Evolutionary conservation across 2,113 vertebrate genomes (phyloP).

Genomic region (Rhinopithecus roxellana): DNA sequence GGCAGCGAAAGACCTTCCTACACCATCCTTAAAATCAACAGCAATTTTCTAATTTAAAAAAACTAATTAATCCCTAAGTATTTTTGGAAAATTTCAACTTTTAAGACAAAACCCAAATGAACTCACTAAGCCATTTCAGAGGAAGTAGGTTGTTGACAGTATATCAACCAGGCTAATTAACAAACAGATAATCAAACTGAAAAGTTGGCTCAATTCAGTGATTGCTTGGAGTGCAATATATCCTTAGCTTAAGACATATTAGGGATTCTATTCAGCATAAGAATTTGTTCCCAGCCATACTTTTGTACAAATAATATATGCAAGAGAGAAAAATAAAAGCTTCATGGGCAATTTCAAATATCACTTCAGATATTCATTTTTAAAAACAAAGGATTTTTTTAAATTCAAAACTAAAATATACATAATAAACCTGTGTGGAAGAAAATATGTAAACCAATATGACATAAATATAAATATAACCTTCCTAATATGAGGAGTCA

Average conservation of each 20-base stretch:
- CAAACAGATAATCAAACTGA: slow-evolving; percentile 41
- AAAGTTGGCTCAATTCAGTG: slow-evolving; percentile 21
- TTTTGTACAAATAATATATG: neutral
- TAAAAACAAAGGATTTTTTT: accelerated
- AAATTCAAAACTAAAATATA: neutral
- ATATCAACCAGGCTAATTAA: slow-evolving; percentile 44
- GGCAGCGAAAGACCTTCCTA: neutral
- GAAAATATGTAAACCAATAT: neutral
- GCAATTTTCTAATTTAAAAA: neutral
- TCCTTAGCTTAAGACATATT: neutral
- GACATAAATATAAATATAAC: neutral
- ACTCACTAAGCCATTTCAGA: slow-evolving; percentile 35
- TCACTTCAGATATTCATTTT: neutral
- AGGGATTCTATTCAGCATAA: neutral
- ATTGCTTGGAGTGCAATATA: neutral
- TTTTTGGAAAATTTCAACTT: slow-evolving; percentile 20
- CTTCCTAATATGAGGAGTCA: neutral
- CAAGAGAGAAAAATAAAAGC: neutral
- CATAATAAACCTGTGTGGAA: neutral
- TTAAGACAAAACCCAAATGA: slow-evolving; percentile 42
- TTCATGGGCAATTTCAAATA: neutral
- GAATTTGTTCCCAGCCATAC: neutral
- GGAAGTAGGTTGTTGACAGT: slow-evolving; percentile 6
- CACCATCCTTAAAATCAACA: neutral
- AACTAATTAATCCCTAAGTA: slow-evolving; percentile 57